Evolutionary conservation across 2,113 vertebrate species (phyloP), one percentile per base, ranked within the genome.

Genomic region (Pseudopipra pipra): DNA sequence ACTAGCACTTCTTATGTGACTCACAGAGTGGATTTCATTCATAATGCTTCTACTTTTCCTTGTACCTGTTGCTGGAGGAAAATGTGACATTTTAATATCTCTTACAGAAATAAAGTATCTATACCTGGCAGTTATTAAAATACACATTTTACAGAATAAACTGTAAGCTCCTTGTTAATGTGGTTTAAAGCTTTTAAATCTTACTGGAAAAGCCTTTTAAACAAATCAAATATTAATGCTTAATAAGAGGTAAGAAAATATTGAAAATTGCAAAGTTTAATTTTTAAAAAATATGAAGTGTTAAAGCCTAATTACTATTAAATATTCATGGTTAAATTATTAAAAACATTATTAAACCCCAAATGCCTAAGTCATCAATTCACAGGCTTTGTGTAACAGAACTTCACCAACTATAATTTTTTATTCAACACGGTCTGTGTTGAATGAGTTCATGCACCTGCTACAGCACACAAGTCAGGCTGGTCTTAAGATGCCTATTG

Each of bases 161-260:
- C 84, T 76, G 20, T 78, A 87, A 52, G 30, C 11, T 85, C 43
- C 66, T 96, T 91, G 43, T 91, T 96, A 96, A 91, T 21, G 9
- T 72, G 58, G 56, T 71, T 95, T 95, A 85, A 94, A 89, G 84
- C 70, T 90, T 94, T 87, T 54, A 83, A 44, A 43, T 80, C 55
- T 80, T 79, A 82, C 37, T 55, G 75, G 58, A 87, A 95, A 89
- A 74, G 9, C 22, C 25, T 91, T 91, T 97, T 62, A 86, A 94
- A 89, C 78, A 94, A 94, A 97, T 97, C 47, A 97, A 97, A 97
- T 97, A 97, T 97, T 97, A 97, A 97, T 96, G 61, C 52, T 94
- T 95, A 96, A 96, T 95, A 91, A 90, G 93, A 93, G 22, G 72
- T 86, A 83, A 88, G 67, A 96, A 96, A 95, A 93, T 92, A 95